These are phyloP conservation scores for Brachionus asplanchnoidis DNA, from an alignment of 1,140 invertebrate genomes.

Conservation along the genomic window DNA sequence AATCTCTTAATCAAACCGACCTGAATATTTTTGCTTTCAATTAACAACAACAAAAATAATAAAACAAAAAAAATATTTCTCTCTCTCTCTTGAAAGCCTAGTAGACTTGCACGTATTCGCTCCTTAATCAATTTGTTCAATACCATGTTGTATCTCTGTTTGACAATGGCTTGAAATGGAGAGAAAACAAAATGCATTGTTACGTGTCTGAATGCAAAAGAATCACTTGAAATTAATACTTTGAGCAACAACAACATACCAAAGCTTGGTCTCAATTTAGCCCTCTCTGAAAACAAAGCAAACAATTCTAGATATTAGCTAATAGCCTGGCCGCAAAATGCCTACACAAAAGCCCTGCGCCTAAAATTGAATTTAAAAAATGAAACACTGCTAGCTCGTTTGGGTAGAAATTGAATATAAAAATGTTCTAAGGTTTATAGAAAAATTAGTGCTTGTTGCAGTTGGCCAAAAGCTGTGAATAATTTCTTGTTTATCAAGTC, in stretches of 20 bases:
- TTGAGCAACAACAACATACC: background rate
- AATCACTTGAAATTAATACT: background rate
- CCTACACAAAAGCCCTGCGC: background rate
- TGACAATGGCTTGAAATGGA: background rate
- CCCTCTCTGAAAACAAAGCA: no score
- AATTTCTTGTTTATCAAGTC: background rate
- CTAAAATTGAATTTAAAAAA: background rate
- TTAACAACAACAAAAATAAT: background rate
- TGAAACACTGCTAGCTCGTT: no score
- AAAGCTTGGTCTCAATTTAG: background rate
- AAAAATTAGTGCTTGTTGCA: background rate
- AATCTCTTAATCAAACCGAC: conserved; percentile 41
- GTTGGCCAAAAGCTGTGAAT: background rate
- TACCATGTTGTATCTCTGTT: background rate
- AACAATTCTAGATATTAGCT: no score
- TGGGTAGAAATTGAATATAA: background rate
- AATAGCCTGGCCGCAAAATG: background rate
- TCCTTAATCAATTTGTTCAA: background rate
- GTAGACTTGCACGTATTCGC: background rate
- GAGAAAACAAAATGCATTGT: background rate
- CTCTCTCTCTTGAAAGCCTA: background rate
- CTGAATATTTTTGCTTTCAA: conserved; percentile 33
- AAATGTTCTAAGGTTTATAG: background rate
- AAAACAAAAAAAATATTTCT: background rate
- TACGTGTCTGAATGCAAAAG: conserved; percentile 19